phyloP scores from a whole-genome alignment of 2,113 vertebrate genomes.

The Burhinus oedicnemus region DNA sequence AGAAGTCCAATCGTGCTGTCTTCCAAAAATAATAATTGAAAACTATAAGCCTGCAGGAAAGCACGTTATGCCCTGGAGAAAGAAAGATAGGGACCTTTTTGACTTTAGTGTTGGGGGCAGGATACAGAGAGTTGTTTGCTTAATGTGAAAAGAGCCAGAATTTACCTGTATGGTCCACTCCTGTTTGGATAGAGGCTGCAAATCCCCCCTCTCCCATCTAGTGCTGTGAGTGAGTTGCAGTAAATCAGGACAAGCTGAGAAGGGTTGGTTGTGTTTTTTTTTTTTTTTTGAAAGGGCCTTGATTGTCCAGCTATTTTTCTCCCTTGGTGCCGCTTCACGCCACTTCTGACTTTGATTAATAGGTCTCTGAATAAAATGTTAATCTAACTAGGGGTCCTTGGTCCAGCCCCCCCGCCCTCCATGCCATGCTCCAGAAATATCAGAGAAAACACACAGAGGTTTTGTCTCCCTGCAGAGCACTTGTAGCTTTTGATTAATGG shows the following conservation, averaged over 20 bases:
- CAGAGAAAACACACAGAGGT: constrained; percentile 72
- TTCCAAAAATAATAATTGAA: constrained; percentile 68
- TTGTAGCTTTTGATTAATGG: constrained; percentile 82
- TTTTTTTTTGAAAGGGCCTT: background rate
- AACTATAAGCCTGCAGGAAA: constrained; percentile 41
- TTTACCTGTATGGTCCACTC: constrained; percentile 39
- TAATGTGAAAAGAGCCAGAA: constrained; percentile 64
- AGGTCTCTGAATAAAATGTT: constrained; percentile 77
- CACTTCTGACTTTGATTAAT: constrained; percentile 82
- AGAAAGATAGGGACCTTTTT: constrained; percentile 63
- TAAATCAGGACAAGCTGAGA: constrained; percentile 40
- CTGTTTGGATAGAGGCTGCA: constrained; percentile 31
- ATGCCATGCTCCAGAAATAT: constrained; percentile 59
- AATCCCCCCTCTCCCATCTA: background rate
- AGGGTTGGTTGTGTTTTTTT: background rate
- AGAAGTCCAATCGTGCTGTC: background rate
- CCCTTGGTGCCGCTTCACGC: constrained; percentile 60
- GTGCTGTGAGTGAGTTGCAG: background rate
- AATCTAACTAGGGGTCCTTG: constrained; percentile 62
- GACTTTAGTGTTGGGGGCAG: constrained; percentile 4
- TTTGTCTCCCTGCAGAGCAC: constrained; percentile 74
- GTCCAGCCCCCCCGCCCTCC: constrained; percentile 9
- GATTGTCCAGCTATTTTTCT: constrained; percentile 55
- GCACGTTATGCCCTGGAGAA: background rate
- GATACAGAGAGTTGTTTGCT: constrained; percentile 35